Percentiles rank a stretch among this genome's conserved stretches.
These are phyloP conservation scores for Peromyscus aztecus DNA, from an alignment of 2,797 vertebrate species.

Conservation along the genomic window DNA sequence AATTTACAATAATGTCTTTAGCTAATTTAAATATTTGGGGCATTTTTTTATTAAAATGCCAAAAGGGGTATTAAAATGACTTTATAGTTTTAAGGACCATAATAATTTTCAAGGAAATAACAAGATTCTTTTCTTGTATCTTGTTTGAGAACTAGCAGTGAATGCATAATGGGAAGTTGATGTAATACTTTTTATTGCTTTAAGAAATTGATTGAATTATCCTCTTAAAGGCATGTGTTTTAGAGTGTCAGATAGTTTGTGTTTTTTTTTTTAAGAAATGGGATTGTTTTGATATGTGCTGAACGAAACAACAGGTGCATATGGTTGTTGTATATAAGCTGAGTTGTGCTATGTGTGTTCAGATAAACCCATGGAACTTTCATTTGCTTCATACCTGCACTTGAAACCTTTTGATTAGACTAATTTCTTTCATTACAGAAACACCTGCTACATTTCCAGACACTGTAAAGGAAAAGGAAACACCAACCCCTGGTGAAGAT, in stretches of 20 bases:
- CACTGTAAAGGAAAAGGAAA: conserved; percentile 91
- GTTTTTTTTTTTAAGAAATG: not conserved
- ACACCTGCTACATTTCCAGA: conserved; percentile 91
- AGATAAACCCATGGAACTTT: not conserved
- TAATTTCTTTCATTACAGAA: conserved; percentile 88
- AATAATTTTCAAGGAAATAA: not conserved
- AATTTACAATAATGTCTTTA: conserved; percentile 15
- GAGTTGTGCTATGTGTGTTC: not conserved
- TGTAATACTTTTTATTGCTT: not conserved
- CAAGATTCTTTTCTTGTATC: conserved; percentile 19
- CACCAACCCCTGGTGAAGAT: conserved; percentile 88
- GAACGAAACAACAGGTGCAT: not conserved
- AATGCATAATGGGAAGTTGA: not conserved
- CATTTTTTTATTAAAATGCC: not conserved
- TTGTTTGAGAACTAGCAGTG: not conserved
- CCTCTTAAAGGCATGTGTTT: not conserved
- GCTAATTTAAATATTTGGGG: not conserved
- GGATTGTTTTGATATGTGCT: not conserved
- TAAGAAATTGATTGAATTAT: not conserved
- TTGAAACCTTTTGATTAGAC: conserved; percentile 41
- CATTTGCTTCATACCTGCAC: not conserved
- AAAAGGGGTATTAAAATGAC: not conserved
- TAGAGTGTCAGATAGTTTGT: not conserved
- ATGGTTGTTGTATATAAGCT: not conserved
- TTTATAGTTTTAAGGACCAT: conserved; percentile 16